A percentile compares a stretch with the other conserved stretches of the same genome.
These are phyloP conservation scores for Forbesichthys agassizii DNA, from an alignment of 2,113 vertebrate genomes.

Conservation along the genomic window DNA sequence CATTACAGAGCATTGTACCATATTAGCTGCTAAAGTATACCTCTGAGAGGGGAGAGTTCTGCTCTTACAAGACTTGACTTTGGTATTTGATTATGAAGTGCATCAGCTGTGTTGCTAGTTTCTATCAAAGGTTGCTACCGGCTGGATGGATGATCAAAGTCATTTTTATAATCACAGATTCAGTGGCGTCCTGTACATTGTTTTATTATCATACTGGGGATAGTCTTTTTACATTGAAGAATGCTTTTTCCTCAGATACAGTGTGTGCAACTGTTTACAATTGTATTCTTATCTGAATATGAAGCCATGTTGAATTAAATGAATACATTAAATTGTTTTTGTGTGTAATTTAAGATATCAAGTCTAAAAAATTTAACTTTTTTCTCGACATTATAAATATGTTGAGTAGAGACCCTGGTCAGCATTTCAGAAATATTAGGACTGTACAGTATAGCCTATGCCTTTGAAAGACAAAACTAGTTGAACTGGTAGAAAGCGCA, in stretches of 20 bases:
- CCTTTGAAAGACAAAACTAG: no score
- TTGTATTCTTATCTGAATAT: conserved; percentile 11
- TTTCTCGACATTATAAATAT: no score
- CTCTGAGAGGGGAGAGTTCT: not conserved
- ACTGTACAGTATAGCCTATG: no score
- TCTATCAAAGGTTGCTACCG: conserved; percentile 22
- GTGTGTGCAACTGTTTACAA: conserved; percentile 15
- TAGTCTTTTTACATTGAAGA: conserved; percentile 21
- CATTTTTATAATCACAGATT: conserved; percentile 44
- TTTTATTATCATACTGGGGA: not conserved
- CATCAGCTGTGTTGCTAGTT: conserved; percentile 24
- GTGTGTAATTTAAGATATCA: no score
- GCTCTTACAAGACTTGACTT: conserved; percentile 15
- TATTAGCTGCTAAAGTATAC: not conserved
- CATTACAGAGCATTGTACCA: conserved; percentile 3
- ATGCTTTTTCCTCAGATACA: not conserved
- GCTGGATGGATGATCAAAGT: conserved; percentile 31
- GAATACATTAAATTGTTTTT: no score
- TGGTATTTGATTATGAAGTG: conserved; percentile 19
- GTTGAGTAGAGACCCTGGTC: no score
- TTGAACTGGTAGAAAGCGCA: no score
- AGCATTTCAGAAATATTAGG: no score
- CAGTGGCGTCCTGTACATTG: conserved; percentile 23
- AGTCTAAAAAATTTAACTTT: no score
- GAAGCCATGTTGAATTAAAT: not conserved